These are phyloP conservation scores for Cyclophora punctaria DNA, from an alignment of 2,888 invertebrate species.

Conservation along the genomic window DNA sequence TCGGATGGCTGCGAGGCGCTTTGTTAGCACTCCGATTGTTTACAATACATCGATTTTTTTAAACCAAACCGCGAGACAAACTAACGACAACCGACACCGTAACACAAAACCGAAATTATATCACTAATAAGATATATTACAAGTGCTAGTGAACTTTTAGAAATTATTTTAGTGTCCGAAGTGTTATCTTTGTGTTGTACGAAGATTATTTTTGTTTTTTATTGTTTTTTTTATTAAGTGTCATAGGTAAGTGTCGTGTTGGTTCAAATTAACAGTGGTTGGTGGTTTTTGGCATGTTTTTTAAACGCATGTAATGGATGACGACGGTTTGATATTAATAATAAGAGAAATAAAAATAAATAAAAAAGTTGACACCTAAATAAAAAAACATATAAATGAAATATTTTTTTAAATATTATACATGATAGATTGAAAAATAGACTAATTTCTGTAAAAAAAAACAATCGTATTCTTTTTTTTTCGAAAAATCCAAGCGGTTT, in stretches of 20 bases:
- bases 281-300: constrained; percentile 68
- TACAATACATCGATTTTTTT: constrained; percentile 58
- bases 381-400: no score
- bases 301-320: constrained; percentile 58
- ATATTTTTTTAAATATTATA: no score
- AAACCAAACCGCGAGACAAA: constrained; percentile 32
- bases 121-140: constrained; percentile 31
- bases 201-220: constrained; percentile 29
- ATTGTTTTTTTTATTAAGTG: constrained; percentile 24
- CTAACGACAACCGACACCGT: constrained; percentile 32
- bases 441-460: no score
- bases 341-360: no score
- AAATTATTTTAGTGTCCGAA: constrained; percentile 20
- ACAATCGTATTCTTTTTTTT: no score
- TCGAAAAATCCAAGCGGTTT: no score
- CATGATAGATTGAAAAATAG: no score
- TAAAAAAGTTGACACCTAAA: no score
- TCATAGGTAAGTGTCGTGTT: constrained; percentile 66
- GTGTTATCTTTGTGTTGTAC: constrained; percentile 7
- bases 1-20: constrained; percentile 73
- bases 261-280: constrained; percentile 58
- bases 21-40: constrained; percentile 70
- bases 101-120: constrained; percentile 28
- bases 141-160: constrained; percentile 24
- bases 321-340: constrained; percentile 17